A percentile compares a stretch with the other conserved stretches of the same genome.
These are phyloP conservation scores for Malaclemys terrapin DNA, from an alignment of 2,113 vertebrate genomes.

Conservation along the genomic window DNA sequence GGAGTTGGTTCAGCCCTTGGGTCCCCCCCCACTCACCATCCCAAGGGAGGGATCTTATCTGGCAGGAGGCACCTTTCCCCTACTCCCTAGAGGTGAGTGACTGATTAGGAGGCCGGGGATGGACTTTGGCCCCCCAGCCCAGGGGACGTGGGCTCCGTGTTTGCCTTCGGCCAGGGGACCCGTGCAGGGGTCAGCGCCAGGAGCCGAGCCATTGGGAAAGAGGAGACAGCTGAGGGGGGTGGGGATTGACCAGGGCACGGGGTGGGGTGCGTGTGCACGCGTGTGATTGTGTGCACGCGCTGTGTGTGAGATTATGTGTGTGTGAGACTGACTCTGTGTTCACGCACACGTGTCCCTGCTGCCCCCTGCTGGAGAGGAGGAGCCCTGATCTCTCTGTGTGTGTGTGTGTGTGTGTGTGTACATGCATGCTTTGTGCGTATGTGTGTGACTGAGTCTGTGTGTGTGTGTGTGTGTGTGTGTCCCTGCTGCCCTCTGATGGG, in stretches of 20 bases:
- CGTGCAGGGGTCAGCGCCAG: background rate
- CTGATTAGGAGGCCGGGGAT: slow-evolving; percentile 34
- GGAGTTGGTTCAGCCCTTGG: background rate
- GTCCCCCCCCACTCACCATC: background rate
- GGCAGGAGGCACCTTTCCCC: background rate
- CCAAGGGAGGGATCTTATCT: background rate
- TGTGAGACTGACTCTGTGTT: too few relatives aligned
- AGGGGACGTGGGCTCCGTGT: background rate
- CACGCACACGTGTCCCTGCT: background rate
- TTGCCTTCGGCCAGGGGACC: background rate
- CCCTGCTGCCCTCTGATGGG: too few relatives aligned
- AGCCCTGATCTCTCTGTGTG: background rate
- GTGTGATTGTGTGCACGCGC: background rate
- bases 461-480: too few relatives aligned
- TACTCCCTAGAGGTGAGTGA: background rate
- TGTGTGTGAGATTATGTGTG: background rate
- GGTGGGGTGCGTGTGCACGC: background rate
- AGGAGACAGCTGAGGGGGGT: background rate
- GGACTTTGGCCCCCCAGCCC: background rate
- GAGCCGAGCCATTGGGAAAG: background rate
- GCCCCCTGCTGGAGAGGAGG: background rate
- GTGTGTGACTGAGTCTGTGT: too few relatives aligned
- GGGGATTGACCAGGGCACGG: background rate
- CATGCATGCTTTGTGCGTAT: too few relatives aligned
- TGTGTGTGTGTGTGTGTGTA: too few relatives aligned